These are phyloP conservation scores for Bombycilla garrulus DNA, from an alignment of 2,113 vertebrate genomes.

Conservation along the genomic window DNA sequence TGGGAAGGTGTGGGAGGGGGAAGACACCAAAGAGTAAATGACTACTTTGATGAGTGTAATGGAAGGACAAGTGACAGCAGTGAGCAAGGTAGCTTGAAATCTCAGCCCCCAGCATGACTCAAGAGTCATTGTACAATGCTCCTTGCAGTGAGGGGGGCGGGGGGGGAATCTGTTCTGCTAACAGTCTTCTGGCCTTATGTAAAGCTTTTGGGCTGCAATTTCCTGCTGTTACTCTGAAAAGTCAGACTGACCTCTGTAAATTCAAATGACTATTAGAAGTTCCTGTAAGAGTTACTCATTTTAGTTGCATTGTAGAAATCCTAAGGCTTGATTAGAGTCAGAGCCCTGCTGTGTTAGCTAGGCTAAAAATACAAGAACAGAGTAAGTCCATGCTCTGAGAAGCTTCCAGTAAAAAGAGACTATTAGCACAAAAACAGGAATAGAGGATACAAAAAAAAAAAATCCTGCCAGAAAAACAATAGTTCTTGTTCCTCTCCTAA, in stretches of 20 bases:
- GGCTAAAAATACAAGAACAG: neutral
- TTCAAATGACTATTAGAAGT: neutral
- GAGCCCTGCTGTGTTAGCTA: neutral
- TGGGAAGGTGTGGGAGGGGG: neutral
- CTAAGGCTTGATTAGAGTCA: neutral
- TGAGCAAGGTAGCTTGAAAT: neutral
- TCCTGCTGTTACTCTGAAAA: neutral
- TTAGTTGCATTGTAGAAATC: neutral
- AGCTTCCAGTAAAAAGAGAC: neutral
- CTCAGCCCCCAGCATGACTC: neutral
- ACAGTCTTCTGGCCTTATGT: neutral
- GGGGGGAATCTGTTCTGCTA: neutral
- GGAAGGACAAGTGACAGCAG: constrained; percentile 22
- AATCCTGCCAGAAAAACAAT: neutral
- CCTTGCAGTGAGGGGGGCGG: fast-evolving
- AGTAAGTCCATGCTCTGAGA: neutral
- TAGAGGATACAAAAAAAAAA: neutral
- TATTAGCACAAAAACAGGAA: neutral
- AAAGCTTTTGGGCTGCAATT: neutral
- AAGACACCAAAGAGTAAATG: neutral
- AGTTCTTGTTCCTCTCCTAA: neutral
- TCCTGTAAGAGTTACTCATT: neutral
- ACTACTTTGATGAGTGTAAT: neutral
- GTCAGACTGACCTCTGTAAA: neutral
- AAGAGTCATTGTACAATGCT: neutral